Base-by-base conservation (phyloP, 1,140 invertebrate species). In the Drosophila elegans region DNA sequence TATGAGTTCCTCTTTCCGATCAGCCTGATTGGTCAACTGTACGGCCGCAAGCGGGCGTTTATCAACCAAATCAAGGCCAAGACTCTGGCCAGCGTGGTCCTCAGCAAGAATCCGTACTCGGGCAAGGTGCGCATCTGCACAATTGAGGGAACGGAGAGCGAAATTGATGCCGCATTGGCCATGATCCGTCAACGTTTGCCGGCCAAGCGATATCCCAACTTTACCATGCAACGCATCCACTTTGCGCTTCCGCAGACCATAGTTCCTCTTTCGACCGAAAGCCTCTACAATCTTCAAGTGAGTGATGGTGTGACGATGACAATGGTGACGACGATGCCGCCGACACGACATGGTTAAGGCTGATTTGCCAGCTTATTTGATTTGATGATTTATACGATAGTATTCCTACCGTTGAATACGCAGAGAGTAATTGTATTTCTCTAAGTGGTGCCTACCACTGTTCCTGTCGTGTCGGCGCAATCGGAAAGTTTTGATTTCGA, bases 171-270 rank as follows among this genome's bases (percentile, higher is more conserved):
- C 59, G 97, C 97, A 21, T 93, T 98, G 80, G 94, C 95, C 60
- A 95, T 97, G 93, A 97, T 98, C 61, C 94, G 96, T 62, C 94
- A 96, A 76, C 96, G 96, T 92, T 97, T 98, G 83, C 97, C 97
- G 10, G 90, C 95, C 59, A 96, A 96, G 78, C 94, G 94, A 62
- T 98, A 95, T 92, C 96, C 97, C 0, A 94, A 95, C 79, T 93
- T 98, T 34, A 96, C 96, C 21, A 94, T 98, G 83, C 95, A 97
- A 85, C 95, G 96, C 91, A 94, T 97, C 46, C 94, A 95, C 74
- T 93, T 95, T 72, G 93, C 95, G 72, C 91, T 94, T 75, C 94
- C 93, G 39, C 83, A 92, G 75, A 84, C 91, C 61, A 63, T 92
- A 81, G 79, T 91, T 82, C 83, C 84, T 88, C 69, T 92, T 57